A percentile compares a stretch with the other conserved stretches of the same genome.
phyloP scores from a whole-genome alignment of 2,113 vertebrate genomes.

The Camarhynchus parvulus region DNA sequence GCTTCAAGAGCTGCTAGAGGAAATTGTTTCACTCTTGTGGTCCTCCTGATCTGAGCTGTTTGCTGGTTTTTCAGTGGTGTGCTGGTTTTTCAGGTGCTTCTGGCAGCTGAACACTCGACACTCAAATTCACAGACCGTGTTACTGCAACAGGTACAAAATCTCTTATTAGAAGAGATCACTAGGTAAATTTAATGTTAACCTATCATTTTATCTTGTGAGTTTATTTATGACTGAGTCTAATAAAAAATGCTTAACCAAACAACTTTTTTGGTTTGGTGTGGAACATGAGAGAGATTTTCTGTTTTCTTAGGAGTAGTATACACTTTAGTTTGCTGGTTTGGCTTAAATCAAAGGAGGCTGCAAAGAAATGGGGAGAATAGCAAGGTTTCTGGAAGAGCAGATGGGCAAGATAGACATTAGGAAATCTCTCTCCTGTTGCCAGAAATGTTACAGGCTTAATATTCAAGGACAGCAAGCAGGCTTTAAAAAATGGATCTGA shows the following conservation, averaged over 20 bases:
- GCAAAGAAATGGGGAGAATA: background rate
- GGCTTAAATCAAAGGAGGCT: background rate
- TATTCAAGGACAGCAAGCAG: background rate
- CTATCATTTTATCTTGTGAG: background rate
- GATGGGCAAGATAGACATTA: fast-evolving
- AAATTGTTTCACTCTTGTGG: background rate
- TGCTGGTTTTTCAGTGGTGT: background rate
- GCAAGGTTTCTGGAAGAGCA: background rate
- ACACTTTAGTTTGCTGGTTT: background rate
- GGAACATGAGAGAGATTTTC: background rate
- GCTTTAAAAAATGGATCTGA: background rate
- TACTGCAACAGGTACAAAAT: background rate
- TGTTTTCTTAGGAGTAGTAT: fast-evolving
- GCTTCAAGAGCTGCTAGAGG: background rate
- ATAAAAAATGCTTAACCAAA: background rate
- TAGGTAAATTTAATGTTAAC: background rate
- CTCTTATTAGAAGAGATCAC: background rate
- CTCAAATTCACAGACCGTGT: background rate
- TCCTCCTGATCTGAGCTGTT: background rate
- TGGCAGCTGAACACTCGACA: background rate
- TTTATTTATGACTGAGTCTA: background rate
- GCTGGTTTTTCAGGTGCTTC: background rate
- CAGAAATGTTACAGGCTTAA: background rate
- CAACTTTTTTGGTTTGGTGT: background rate
- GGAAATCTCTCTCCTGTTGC: background rate